Evolutionary conservation across 1,140 invertebrate genomes (phyloP), one percentile per base, ranked within the genome.

Genomic region (Colletes gigas): DNA sequence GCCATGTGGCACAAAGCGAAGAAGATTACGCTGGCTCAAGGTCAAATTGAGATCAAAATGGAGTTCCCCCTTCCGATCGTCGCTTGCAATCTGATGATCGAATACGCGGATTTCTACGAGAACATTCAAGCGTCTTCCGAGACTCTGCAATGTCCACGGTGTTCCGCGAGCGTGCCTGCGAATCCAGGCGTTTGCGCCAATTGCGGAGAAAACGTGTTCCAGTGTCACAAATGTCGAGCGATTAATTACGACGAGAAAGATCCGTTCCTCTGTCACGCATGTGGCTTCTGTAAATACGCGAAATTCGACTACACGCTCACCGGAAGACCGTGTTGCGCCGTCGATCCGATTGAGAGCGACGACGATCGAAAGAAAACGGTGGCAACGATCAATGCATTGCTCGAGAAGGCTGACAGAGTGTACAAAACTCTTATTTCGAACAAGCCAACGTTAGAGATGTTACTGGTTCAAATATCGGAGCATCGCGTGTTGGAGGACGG

Each of bases 181-280:
- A 99, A 99, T 94, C 98, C 99, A 0, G 99, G 99, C 1, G 98
- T 99, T 0, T 99, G 99, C 91, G 97, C 96, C 0, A 99, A 99
- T 91, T 99, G 99, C 91, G 99, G 98, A 4, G 99, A 99, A 92
- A 99, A 99, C 92, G 99, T 99, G 0, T 99, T 98, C 92, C 99
- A 99, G 89, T 99, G 98, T 91, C 98, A 99, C 92, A 99, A 99
- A 93, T 99, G 98, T 94, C 96, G 98, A 17, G 98, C 98, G 0
- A 99, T 99, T 83, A 99, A 99, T 93, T 99, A 99, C 93, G 99
- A 99, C 92, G 98, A 99, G 92, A 99, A 99, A 92, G 99, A 99
- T 94, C 99, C 99, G 3, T 99, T 99, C 95, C 93, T 99, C 15
- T 99, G 99, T 92, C 99, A 99, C 93, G 97, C 98, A 10, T 99